Base-by-base conservation (phyloP, 2,888 invertebrate species). In the Cantharis lateralis region DNA sequence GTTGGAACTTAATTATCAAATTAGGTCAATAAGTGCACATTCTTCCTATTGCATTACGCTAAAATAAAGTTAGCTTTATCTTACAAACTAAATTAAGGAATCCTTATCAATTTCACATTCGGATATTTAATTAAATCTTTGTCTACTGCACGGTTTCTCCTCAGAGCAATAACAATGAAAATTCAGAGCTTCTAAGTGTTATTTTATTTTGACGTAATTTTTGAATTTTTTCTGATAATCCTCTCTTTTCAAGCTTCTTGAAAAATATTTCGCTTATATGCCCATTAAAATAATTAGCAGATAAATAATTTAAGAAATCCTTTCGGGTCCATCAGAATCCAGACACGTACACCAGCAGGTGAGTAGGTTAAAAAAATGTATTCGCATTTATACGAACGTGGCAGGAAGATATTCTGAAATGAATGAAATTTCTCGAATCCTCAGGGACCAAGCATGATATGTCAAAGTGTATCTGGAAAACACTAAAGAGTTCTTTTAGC, bases 1-100 rank as follows among this genome's bases (percentile, higher is more conserved):
- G 9, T 64, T 64, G 64, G n/a, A 20, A 24, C 11, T 66, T 66
- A 18, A 66, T 66, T 66, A 66, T n/a, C 64, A 20, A 66, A 66
- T 66, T 66, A 66, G 64, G 64, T 66, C 64, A 66, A n/a, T 24
- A 20, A 66, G 64, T 66, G 64, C 16, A 66, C 64, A 66, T 20
- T 66, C 64, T 66, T 66, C 64, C 24, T 13, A 66, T 66, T 66
- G n/a, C 18, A 66, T 66, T 66, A 66, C 20, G 20, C 64, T 66
- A 18, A 66, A 63, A 66, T 66, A n/a, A 10, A 66, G n/a, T 66
- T 66, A 66, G n/a, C 24, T 66, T 15, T 66, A 24, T 66, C 24
- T 66, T 66, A 48, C 24, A 66, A 66, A 66, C 11, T 20, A 20
- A 66, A 20, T 66, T 66, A 66, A 24, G n/a, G 16, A 24, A 66